Evolutionary conservation across 1,140 invertebrate species (phyloP).

Genomic region (Ceratosolen fusciceps): DNA sequence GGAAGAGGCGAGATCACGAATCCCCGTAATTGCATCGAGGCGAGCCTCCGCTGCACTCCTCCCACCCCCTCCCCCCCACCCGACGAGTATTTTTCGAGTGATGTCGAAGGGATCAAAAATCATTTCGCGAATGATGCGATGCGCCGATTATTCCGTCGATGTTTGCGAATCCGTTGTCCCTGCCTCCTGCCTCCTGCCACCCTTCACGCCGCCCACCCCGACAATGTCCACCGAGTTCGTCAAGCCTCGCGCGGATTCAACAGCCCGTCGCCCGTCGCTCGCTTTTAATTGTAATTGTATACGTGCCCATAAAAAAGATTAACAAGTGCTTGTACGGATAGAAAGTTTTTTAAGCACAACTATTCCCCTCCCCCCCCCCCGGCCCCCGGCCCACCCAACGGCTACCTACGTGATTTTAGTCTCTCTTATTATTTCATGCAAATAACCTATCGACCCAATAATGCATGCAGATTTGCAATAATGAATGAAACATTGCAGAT

Average conservation of each 20-base stretch:
- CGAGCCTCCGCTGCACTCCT: too few species aligned
- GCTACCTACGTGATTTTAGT: too few species aligned
- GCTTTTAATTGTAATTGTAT: neutral
- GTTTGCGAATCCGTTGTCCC: neutral
- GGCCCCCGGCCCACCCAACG: too few species aligned
- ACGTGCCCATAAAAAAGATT: neutral
- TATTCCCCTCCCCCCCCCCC: too few species aligned
- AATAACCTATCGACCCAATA: too few species aligned
- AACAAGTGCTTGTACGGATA: neutral
- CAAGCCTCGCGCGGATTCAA: neutral
- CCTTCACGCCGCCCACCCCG: too few species aligned
- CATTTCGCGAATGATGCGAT: neutral
- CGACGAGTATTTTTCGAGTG: slow-evolving; percentile 12
- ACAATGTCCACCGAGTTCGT: neutral
- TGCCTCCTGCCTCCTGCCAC: too few species aligned
- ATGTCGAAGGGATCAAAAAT: slow-evolving; percentile 2
- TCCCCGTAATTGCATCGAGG: slow-evolving; percentile 19
- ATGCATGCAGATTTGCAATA: too few species aligned
- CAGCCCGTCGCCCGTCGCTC: too few species aligned
- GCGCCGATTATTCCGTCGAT: neutral
- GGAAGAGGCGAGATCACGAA: neutral
- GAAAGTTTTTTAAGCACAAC: neutral
- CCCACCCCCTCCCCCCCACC: too few species aligned
- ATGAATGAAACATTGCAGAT: too few species aligned
- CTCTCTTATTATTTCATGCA: too few species aligned